Conservation (phyloP, 2,888 invertebrate species). For the Epinotia ramella region DNA sequence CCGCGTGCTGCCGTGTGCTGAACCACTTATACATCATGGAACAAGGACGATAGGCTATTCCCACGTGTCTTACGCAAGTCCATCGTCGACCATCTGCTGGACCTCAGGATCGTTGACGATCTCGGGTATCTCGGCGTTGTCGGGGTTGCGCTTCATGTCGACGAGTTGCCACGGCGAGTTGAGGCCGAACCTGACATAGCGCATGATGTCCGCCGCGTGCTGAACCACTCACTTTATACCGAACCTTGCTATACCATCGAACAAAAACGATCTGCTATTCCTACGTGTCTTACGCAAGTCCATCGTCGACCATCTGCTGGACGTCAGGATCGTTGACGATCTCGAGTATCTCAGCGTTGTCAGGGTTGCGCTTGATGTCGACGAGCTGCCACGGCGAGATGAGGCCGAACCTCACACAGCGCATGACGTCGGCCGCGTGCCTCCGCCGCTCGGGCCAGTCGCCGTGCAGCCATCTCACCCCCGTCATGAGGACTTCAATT, state of each 20-base stretch:
- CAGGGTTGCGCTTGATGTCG: slow-evolving; percentile 90
- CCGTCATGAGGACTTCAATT: slow-evolving; percentile 92
- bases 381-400: slow-evolving; percentile 93
- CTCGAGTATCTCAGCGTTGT: slow-evolving; percentile 89
- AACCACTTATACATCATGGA: not conserved
- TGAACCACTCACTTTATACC: too few species aligned
- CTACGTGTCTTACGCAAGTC: slow-evolving; percentile 87
- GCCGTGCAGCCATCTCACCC: slow-evolving; percentile 91
- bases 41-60: not conserved
- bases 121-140: slow-evolving; percentile 89
- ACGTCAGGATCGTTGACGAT: slow-evolving; percentile 88
- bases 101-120: slow-evolving; percentile 88
- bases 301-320: slow-evolving; percentile 92
- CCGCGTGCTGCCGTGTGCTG: too few species aligned
- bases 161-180: slow-evolving; percentile 93
- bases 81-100: slow-evolving; percentile 92
- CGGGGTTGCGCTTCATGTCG: slow-evolving; percentile 90
- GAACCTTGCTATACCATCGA: not conserved
- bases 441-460: slow-evolving; percentile 87
- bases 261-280: not conserved
- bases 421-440: slow-evolving; percentile 86
- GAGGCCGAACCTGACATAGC: slow-evolving; percentile 55
- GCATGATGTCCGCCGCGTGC: too few species aligned
- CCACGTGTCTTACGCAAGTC: slow-evolving; percentile 87
- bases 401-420: slow-evolving; percentile 91